These are phyloP conservation scores for Spea hammondii DNA, from an alignment of 2,797 vertebrate species.

Conservation along the genomic window DNA sequence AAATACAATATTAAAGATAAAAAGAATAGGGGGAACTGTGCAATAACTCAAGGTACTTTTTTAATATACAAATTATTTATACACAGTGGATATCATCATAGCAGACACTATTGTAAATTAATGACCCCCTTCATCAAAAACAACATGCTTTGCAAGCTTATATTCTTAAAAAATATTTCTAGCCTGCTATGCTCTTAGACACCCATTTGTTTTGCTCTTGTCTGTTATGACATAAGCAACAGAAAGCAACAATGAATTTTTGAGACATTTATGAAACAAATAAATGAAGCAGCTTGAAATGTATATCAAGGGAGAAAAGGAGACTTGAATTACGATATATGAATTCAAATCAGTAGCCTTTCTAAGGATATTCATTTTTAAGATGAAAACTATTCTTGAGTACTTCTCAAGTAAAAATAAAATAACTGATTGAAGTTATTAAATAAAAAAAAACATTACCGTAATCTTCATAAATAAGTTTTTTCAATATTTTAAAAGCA, in stretches of 20 bases:
- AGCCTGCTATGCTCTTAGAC: slow-evolving; percentile 37
- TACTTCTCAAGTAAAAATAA: slow-evolving; percentile 57
- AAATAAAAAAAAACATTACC: slow-evolving; percentile 16
- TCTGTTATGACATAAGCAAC: slow-evolving; percentile 56
- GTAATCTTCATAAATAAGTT: too few species aligned
- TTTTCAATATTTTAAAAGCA: too few species aligned
- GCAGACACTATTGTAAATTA: slow-evolving; percentile 45
- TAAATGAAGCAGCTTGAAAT: slow-evolving; percentile 58
- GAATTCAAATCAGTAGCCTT: slow-evolving; percentile 65
- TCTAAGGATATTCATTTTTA: slow-evolving; percentile 60
- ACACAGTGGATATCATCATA: slow-evolving; percentile 36
- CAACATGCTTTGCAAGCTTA: slow-evolving; percentile 45
- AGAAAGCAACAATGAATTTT: slow-evolving; percentile 58
- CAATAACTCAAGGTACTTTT: slow-evolving; percentile 10
- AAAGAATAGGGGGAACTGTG: slow-evolving; percentile 4
- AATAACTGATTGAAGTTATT: slow-evolving; percentile 57
- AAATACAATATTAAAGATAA: slow-evolving; percentile 17
- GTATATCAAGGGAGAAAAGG: slow-evolving; percentile 58
- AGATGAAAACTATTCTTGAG: slow-evolving; percentile 60
- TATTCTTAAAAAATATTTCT: slow-evolving; percentile 39
- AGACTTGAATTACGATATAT: slow-evolving; percentile 65
- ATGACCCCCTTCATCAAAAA: slow-evolving; percentile 48
- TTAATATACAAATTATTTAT: slow-evolving; percentile 45
- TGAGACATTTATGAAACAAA: slow-evolving; percentile 60
- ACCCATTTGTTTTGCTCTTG: slow-evolving; percentile 46